Conservation (phyloP, 2,113 vertebrate species). For the Pachycephala philippinensis region DNA sequence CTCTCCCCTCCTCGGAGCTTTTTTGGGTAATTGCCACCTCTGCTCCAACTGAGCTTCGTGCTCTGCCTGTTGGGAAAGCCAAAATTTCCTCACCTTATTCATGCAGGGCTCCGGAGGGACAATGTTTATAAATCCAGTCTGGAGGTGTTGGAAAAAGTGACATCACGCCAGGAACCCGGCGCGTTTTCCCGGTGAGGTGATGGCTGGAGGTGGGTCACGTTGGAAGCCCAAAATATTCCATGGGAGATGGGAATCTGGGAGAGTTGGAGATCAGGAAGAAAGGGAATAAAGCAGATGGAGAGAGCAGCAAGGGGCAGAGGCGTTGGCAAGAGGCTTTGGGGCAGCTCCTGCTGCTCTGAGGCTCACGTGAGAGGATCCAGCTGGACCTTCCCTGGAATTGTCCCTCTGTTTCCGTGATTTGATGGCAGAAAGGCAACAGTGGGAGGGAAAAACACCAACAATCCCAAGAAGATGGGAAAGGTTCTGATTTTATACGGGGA, state of each 20-base stretch:
- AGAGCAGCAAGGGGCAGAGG: slow-evolving; percentile 20
- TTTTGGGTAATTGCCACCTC: slow-evolving; percentile 6
- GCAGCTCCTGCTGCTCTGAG: not conserved
- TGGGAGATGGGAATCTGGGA: not conserved
- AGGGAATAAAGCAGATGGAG: not conserved
- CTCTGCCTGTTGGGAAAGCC: slow-evolving; percentile 30
- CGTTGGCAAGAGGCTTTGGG: not conserved
- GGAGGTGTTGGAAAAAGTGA: not conserved
- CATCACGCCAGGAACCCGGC: not conserved
- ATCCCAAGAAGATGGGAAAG: not conserved
- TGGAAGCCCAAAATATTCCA: not conserved
- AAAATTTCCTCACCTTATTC: slow-evolving; percentile 4
- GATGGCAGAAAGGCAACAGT: not conserved
- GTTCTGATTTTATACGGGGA: not conserved
- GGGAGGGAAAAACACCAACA: not conserved
- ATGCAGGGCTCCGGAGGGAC: not conserved
- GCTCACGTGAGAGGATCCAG: not conserved
- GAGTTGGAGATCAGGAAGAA: not conserved
- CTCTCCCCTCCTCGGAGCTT: not conserved
- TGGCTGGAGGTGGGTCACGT: not conserved
- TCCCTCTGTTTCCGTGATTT: rapidly evolving
- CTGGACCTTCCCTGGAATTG: not conserved
- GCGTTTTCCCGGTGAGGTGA: not conserved
- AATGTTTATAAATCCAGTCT: not conserved
- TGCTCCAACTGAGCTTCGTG: not conserved